Conservation (phyloP, 1,140 invertebrate species). For the Drosophila carrolli region DNA sequence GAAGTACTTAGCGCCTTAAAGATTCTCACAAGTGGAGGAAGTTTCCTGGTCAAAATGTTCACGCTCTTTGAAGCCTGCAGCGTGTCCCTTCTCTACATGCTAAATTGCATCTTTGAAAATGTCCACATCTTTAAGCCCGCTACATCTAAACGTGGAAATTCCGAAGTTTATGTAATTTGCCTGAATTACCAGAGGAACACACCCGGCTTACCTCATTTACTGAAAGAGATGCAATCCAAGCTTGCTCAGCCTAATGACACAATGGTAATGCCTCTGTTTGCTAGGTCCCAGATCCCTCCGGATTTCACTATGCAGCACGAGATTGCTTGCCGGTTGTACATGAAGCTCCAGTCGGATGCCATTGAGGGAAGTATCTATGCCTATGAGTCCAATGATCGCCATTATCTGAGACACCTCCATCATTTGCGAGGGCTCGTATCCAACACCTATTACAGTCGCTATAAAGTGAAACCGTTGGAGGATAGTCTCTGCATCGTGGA, state of each 20-base stretch:
- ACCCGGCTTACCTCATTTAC: conserved; percentile 21
- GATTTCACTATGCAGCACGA: conserved; percentile 89
- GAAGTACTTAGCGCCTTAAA: conserved; percentile 92
- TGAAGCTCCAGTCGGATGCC: conserved; percentile 87
- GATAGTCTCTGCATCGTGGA: conserved; percentile 84
- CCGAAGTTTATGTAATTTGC: conserved; percentile 95
- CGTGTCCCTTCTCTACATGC: conserved; percentile 91
- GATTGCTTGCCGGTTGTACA: conserved; percentile 88
- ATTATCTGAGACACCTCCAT: conserved; percentile 85
- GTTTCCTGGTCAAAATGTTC: conserved; percentile 96
- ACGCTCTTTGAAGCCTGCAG: conserved; percentile 94
- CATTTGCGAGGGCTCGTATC: conserved; percentile 85
- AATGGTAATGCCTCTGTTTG: conserved; percentile 87
- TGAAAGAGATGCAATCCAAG: conserved; percentile 76
- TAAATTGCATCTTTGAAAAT: conserved; percentile 88
- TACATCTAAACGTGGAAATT: conserved; percentile 97
- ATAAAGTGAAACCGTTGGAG: conserved; percentile 85
- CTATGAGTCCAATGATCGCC: conserved; percentile 86
- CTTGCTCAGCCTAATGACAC: conserved; percentile 58
- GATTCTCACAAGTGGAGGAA: conserved; percentile 90
- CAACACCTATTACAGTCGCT: conserved; percentile 85
- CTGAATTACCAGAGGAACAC: conserved; percentile 56
- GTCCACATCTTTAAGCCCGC: conserved; percentile 94
- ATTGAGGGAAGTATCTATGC: conserved; percentile 88
- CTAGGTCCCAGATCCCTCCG: conserved; percentile 87